phyloP scores from a whole-genome alignment of 64 coral and sea anemone genomes.

The Cladopsammia gracilis region DNA sequence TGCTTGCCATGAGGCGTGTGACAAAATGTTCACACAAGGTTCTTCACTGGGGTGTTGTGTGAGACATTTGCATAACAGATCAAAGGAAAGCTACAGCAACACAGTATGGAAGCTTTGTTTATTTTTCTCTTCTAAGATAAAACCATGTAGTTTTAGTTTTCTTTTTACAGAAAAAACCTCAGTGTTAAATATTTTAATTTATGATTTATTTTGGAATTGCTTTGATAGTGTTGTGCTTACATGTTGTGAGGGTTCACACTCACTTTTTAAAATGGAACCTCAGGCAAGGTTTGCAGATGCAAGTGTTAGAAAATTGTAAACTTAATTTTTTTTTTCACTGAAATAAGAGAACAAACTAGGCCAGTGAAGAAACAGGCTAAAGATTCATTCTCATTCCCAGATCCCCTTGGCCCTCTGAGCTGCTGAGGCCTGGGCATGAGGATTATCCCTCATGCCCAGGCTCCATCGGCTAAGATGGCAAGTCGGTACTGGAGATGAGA shows the following conservation, averaged over 20 bases:
- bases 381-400: not conserved
- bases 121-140: not conserved
- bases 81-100: not conserved
- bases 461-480: no score
- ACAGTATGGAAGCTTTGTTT: not conserved
- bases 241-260: not conserved
- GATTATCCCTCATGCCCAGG: no score
- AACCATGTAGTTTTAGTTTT: not conserved
- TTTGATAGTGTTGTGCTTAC: not conserved
- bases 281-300: not conserved
- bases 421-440: no score
- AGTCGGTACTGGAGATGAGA: no score
- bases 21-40: no score
- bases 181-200: not conserved
- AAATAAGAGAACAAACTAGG: not conserved
- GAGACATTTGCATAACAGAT: no score
- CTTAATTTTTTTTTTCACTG: not conserved
- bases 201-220: not conserved
- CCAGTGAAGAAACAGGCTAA: not conserved
- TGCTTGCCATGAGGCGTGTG: no score
- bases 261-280: not conserved
- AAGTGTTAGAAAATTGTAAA: not conserved
- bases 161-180: not conserved
- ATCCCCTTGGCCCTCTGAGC: no score
- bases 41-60: no score